These are phyloP conservation scores for Apotomis capreana DNA, from an alignment of 2,888 invertebrate species.

Conservation along the genomic window DNA sequence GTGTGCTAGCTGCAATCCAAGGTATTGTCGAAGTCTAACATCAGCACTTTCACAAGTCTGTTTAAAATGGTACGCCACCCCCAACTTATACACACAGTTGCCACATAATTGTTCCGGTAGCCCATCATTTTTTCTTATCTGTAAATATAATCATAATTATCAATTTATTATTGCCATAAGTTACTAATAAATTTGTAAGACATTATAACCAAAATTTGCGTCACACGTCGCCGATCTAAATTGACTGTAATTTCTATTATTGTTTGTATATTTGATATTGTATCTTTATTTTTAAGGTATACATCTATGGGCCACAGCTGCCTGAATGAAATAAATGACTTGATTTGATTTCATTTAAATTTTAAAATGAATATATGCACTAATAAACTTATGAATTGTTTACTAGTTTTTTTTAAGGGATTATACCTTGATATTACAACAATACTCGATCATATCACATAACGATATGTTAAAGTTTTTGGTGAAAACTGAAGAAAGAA, in stretches of 20 bases:
- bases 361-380: too few relatives aligned
- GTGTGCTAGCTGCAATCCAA: constrained; percentile 72
- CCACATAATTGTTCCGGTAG: constrained; percentile 85
- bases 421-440: constrained; percentile 81
- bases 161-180: too few relatives aligned
- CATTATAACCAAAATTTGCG: too few relatives aligned
- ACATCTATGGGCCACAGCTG: too few relatives aligned
- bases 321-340: too few relatives aligned
- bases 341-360: too few relatives aligned
- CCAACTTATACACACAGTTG: constrained; percentile 84
- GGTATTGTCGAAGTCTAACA: constrained; percentile 81
- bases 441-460: constrained; percentile 84
- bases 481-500: constrained; percentile 83
- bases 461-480: constrained; percentile 84
- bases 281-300: too few relatives aligned
- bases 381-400: background rate
- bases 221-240: too few relatives aligned
- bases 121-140: constrained; percentile 82
- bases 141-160: constrained; percentile 50
- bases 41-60: constrained; percentile 85
- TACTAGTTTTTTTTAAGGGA: background rate
- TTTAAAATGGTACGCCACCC: constrained; percentile 85
- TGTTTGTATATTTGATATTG: too few relatives aligned
- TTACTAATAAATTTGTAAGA: too few relatives aligned
- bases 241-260: too few relatives aligned